A percentile compares a stretch with the other conserved stretches of the same genome.
Evolutionary conservation across 2,113 vertebrate species (phyloP).

Genomic region (Nesogale talazaci): DNA sequence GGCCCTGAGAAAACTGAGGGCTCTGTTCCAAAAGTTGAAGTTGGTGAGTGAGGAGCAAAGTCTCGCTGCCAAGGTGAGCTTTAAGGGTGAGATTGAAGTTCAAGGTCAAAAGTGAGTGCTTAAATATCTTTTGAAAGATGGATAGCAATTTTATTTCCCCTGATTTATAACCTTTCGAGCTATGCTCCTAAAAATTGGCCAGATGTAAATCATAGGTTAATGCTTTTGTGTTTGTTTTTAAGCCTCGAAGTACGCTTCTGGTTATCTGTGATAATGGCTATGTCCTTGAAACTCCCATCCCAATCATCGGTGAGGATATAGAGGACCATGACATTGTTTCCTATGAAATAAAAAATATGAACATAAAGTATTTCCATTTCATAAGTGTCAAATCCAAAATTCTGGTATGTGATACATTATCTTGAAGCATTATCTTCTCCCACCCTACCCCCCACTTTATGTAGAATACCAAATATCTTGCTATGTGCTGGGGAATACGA

Average conservation of each 20-base stretch:
- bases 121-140: not conserved
- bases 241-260: slow-evolving; percentile 89
- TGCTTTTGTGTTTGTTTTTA: slow-evolving; percentile 64
- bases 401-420: slow-evolving; percentile 86
- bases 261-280: slow-evolving; percentile 92
- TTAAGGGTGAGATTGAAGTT: not conserved
- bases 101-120: not conserved
- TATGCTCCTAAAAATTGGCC: not conserved
- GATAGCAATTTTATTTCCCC: not conserved
- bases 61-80: slow-evolving; percentile 3
- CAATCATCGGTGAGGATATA: slow-evolving; percentile 74
- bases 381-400: slow-evolving; percentile 93
- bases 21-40: not conserved
- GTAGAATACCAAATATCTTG: not conserved
- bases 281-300: slow-evolving; percentile 88
- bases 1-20: not conserved
- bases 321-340: slow-evolving; percentile 68
- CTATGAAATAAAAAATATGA: slow-evolving; percentile 88
- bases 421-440: slow-evolving; percentile 24
- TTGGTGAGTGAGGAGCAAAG: not conserved
- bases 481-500: not conserved
- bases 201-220: slow-evolving; percentile 48
- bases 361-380: slow-evolving; percentile 90
- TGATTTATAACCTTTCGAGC: slow-evolving; percentile 24
- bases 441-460: slow-evolving; percentile 1